Evolutionary conservation across 2,888 invertebrate species (phyloP).

Genomic region (Eupithecia subfuscata): DNA sequence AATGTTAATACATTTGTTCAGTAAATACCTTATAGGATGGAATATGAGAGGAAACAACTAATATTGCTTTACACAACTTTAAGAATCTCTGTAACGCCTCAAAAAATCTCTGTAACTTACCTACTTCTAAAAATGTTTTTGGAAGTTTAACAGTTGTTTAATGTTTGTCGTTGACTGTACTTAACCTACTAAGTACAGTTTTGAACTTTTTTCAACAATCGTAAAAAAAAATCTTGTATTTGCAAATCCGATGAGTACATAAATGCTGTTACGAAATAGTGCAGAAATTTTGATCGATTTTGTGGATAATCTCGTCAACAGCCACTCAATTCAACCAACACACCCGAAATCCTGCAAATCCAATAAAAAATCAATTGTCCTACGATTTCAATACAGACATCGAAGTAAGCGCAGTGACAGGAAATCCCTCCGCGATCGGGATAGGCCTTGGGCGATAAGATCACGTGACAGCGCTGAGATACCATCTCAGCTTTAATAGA

Average conservation of each 20-base stretch:
- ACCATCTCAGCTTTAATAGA: constrained; percentile 75
- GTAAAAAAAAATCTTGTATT: too few relatives aligned
- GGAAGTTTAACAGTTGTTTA: neutral
- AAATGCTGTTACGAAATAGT: too few relatives aligned
- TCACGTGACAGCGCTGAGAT: constrained; percentile 74
- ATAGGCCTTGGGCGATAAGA: constrained; percentile 67
- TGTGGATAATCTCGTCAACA: neutral
- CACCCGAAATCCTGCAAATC: neutral
- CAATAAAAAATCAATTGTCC: constrained; percentile 1
- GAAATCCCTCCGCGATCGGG: constrained; percentile 53
- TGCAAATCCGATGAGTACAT: too few relatives aligned
- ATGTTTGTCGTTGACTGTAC: neutral
- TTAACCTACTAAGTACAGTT: too few relatives aligned
- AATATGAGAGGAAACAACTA: neutral
- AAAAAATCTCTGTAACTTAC: too few relatives aligned
- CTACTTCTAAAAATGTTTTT: neutral
- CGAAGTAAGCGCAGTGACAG: constrained; percentile 44
- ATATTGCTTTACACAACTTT: neutral
- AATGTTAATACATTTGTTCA: neutral
- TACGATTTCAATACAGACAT: constrained; percentile 41
- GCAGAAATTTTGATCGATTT: neutral
- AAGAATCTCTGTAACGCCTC: neutral
- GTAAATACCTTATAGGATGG: too few relatives aligned
- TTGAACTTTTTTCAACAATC: too few relatives aligned
- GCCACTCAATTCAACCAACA: neutral